Evolutionary conservation across 2,797 vertebrate species (phyloP).

Genomic region (Arctocebus calabarensis): DNA sequence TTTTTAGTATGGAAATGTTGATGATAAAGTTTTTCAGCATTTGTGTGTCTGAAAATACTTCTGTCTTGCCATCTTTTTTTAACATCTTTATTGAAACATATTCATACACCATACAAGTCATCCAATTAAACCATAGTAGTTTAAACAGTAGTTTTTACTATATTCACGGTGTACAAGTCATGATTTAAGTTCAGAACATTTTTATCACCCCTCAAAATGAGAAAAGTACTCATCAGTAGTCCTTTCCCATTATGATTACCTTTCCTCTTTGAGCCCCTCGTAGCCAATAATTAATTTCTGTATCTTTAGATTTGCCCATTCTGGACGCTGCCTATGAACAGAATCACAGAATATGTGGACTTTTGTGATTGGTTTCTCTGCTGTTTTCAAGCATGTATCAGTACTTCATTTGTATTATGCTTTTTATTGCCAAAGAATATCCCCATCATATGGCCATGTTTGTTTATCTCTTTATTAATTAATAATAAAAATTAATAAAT

Average conservation of each 20-base stretch:
- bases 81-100: not conserved
- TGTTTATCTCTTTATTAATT: not conserved
- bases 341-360: not conserved
- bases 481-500: not conserved
- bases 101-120: not conserved
- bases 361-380: not conserved
- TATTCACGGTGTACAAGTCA: not conserved
- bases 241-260: not conserved
- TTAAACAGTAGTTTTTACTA: not conserved
- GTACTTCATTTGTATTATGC: not conserved
- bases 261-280: not conserved
- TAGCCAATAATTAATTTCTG: not conserved
- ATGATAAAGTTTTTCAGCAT: not conserved
- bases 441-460: not conserved
- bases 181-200: not conserved
- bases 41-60: not conserved
- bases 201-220: not conserved
- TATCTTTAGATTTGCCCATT: not conserved
- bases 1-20: not conserved
- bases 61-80: not conserved
- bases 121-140: not conserved
- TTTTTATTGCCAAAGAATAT: not conserved
- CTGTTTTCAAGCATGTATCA: not conserved
- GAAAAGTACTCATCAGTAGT: not conserved
- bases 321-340: not conserved